Evolutionary conservation across 2,113 vertebrate genomes (phyloP).

Genomic region (Zosterops japonicus): DNA sequence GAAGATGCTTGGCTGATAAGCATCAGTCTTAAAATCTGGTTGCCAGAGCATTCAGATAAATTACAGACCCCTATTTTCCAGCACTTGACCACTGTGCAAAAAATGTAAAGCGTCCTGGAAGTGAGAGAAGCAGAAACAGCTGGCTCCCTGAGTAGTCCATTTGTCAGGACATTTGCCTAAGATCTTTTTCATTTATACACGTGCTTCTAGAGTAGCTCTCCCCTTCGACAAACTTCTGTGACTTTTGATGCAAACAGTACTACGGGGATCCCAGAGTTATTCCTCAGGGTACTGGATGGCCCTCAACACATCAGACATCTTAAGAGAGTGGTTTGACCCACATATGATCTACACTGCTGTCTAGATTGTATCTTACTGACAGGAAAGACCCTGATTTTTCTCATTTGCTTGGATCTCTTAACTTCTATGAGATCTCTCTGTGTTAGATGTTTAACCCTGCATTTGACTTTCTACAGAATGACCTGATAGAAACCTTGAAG

Average conservation of each 20-base stretch:
- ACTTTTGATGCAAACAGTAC: background rate
- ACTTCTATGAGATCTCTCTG: background rate
- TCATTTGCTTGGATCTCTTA: background rate
- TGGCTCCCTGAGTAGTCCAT: background rate
- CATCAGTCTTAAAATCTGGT: background rate
- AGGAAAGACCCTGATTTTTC: background rate
- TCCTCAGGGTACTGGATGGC: background rate
- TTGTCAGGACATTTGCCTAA: background rate
- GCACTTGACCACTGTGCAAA: background rate
- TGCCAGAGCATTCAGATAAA: background rate
- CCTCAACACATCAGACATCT: background rate
- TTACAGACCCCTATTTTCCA: background rate
- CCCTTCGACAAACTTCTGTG: background rate
- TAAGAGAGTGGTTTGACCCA: background rate
- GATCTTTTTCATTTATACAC: background rate
- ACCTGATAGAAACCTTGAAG: background rate
- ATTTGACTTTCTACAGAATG: background rate
- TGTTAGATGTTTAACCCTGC: background rate
- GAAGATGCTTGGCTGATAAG: background rate
- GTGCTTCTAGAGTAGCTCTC: background rate
- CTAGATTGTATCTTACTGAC: background rate
- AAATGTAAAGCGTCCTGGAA: background rate
- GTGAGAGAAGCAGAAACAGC: background rate
- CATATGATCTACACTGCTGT: background rate
- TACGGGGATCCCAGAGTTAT: background rate